Percentiles rank a stretch among this genome's conserved stretches.
Evolutionary conservation across 2,113 vertebrate species (phyloP).

Genomic region (Mus musculus): GRCm39 chr4:30374501-30375000

Average conservation of each 20-base stretch:
- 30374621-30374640: background rate
- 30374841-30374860: background rate
- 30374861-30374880: background rate
- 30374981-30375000: background rate
- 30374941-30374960: background rate
- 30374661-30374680: background rate
- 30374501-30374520: background rate
- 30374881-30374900: background rate
- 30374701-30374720: background rate
- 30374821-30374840: background rate
- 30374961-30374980: background rate
- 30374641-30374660: background rate
- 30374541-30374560: background rate
- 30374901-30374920: background rate
- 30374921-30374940: background rate
- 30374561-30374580: background rate
- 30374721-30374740: background rate
- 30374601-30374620: background rate
- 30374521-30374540: background rate
- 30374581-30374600: background rate
- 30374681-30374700: background rate
- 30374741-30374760: background rate
- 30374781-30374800: background rate
- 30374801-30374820: background rate
- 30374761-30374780: background rate